Percentiles rank a stretch among this genome's conserved stretches.
These are phyloP conservation scores for Heliconius sara DNA, from an alignment of 2,888 invertebrate genomes.

Conservation along the genomic window DNA sequence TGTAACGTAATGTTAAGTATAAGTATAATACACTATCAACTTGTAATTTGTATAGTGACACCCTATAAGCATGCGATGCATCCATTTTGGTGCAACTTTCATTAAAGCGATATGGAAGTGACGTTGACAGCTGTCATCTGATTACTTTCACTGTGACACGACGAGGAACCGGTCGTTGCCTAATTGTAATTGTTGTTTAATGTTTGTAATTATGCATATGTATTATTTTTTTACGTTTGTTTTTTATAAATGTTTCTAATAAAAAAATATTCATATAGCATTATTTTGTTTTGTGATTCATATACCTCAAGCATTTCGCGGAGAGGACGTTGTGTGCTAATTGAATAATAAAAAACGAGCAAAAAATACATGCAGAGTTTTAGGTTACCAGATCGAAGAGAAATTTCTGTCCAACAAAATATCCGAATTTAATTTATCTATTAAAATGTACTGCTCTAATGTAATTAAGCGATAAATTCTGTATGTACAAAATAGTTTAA, in stretches of 20 bases:
- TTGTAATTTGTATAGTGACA: slow-evolving; percentile 26
- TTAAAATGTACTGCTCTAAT: no score
- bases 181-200: slow-evolving; percentile 18
- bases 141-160: slow-evolving; percentile 49
- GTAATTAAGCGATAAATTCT: background rate
- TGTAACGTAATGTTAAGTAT: no score
- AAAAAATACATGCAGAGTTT: background rate
- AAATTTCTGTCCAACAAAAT: background rate
- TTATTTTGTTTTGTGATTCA: no score
- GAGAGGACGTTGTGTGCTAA: background rate
- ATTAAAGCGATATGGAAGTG: slow-evolving; percentile 44
- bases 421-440: no score
- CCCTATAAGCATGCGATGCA: slow-evolving; percentile 48
- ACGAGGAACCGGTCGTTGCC: slow-evolving; percentile 11
- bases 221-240: background rate
- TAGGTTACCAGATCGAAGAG: background rate
- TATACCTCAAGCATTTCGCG: background rate
- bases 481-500: background rate
- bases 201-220: background rate
- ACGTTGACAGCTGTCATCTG: slow-evolving; percentile 50
- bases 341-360: background rate
- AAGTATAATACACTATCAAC: slow-evolving; percentile 17
- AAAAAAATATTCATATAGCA: no score
- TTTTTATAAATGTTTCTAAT: background rate
- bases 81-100: slow-evolving; percentile 53